Conservation (phyloP, 2,888 invertebrate genomes). For the Drosophila mettleri region DNA sequence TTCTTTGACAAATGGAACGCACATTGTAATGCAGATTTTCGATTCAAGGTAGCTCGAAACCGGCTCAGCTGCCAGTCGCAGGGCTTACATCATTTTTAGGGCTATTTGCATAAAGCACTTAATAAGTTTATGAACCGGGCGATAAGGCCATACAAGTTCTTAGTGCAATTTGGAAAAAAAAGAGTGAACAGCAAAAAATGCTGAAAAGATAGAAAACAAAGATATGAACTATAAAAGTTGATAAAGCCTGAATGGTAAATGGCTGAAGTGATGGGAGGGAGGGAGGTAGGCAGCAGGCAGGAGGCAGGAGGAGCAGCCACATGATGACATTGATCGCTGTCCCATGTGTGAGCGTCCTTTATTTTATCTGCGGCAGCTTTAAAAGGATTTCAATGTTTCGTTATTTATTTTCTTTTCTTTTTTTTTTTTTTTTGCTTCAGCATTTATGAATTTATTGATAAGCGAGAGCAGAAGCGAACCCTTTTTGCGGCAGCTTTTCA, state of each 20-base stretch:
- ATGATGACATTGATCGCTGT: slow-evolving; percentile 77
- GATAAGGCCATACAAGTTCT: slow-evolving; percentile 51
- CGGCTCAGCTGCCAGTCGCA: slow-evolving; percentile 16
- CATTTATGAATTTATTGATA: slow-evolving; percentile 81
- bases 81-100: slow-evolving; percentile 36
- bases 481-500: slow-evolving; percentile 21
- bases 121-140: slow-evolving; percentile 49
- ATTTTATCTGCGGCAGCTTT: slow-evolving; percentile 57
- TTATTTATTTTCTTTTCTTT: too few species aligned
- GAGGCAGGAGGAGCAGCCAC: slow-evolving; percentile 29
- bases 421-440: slow-evolving; percentile 1
- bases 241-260: slow-evolving; percentile 50
- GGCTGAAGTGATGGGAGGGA: background rate
- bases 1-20: slow-evolving; percentile 61
- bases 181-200: background rate
- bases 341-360: slow-evolving; percentile 47
- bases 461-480: slow-evolving; percentile 42
- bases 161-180: slow-evolving; percentile 63
- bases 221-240: slow-evolving; percentile 78
- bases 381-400: slow-evolving; percentile 78
- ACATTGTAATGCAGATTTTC: slow-evolving; percentile 73
- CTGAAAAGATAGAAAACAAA: slow-evolving; percentile 67
- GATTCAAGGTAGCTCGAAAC: slow-evolving; percentile 50
- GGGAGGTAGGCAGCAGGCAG: background rate
- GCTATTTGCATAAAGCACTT: slow-evolving; percentile 60